Conservation (phyloP, 1,140 invertebrate genomes). For the Drosophila tsacasi region DNA sequence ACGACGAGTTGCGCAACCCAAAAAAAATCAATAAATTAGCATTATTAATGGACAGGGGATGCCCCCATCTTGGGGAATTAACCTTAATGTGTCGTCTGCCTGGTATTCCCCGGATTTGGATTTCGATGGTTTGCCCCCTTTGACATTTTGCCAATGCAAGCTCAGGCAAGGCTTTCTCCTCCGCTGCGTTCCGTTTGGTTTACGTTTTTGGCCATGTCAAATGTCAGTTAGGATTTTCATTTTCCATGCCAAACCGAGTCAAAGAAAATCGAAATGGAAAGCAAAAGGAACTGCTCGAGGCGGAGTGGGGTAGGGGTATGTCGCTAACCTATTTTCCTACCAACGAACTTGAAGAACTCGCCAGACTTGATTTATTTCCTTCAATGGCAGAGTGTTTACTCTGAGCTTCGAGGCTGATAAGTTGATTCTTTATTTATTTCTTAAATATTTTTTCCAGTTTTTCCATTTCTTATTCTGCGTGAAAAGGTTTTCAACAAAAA, state of each 20-base stretch:
- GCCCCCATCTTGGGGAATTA: slow-evolving; percentile 35
- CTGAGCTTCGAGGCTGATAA: not conserved
- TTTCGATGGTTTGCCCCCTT: slow-evolving; percentile 10
- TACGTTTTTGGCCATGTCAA: slow-evolving; percentile 35
- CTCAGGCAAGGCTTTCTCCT: slow-evolving; percentile 20
- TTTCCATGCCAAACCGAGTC: slow-evolving; percentile 6
- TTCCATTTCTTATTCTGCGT: not conserved
- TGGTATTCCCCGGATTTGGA: slow-evolving; percentile 12
- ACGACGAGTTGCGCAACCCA: slow-evolving; percentile 4
- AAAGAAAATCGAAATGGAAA: slow-evolving; percentile 4
- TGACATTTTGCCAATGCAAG: slow-evolving; percentile 38
- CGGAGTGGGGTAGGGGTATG: not conserved
- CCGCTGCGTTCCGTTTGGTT: not conserved
- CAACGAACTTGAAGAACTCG: slow-evolving; percentile 23
- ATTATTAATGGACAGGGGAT: slow-evolving; percentile 43
- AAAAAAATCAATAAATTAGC: slow-evolving; percentile 49
- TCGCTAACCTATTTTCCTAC: slow-evolving; percentile 29
- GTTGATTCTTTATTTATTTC: not conserved
- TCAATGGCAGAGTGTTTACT: slow-evolving; percentile 2
- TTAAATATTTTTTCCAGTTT: not conserved
- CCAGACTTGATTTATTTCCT: slow-evolving; percentile 12
- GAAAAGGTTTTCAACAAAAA: not conserved
- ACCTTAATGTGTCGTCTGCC: slow-evolving; percentile 35
- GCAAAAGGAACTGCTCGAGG: slow-evolving; percentile 12
- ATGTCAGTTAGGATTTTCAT: slow-evolving; percentile 51